A percentile compares a stretch with the other conserved stretches of the same genome.
Conservation (phyloP, 1,140 invertebrate species). For the Drosophila punjabiensis region DNA sequence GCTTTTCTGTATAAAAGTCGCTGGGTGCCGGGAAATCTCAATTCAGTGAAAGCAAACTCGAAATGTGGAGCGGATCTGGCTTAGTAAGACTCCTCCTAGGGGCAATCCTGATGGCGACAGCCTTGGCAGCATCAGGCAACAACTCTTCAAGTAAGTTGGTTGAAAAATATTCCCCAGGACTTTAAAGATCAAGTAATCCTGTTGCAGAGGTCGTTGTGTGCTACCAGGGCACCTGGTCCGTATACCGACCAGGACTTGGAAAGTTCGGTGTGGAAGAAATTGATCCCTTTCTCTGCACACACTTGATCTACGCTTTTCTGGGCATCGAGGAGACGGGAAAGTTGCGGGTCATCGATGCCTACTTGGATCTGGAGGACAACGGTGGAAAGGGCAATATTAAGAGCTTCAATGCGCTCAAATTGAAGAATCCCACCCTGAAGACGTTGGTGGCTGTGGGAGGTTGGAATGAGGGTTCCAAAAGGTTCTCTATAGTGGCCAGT, state of each 20-base stretch:
- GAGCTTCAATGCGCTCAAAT: slow-evolving; percentile 88
- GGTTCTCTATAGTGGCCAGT: slow-evolving; percentile 88
- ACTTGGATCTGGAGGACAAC: slow-evolving; percentile 88
- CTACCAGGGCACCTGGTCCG: slow-evolving; percentile 91
- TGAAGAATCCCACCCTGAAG: slow-evolving; percentile 88
- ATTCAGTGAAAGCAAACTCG: slow-evolving; percentile 8
- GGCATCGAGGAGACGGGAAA: slow-evolving; percentile 87
- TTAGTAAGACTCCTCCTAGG: slow-evolving; percentile 11
- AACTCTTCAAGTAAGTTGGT: slow-evolving; percentile 48
- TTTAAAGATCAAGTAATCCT: slow-evolving; percentile 17
- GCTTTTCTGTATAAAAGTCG: slow-evolving; percentile 53
- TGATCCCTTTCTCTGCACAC: slow-evolving; percentile 90
- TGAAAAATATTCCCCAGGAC: neutral
- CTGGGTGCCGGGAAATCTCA: neutral
- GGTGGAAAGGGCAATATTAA: slow-evolving; percentile 84
- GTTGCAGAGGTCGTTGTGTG: slow-evolving; percentile 87
- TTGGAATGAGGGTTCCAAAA: slow-evolving; percentile 91
- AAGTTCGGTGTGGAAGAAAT: slow-evolving; percentile 89
- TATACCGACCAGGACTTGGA: slow-evolving; percentile 88
- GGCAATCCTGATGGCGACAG: slow-evolving; percentile 26
- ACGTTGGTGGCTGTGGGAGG: slow-evolving; percentile 91
- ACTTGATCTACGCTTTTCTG: slow-evolving; percentile 91
- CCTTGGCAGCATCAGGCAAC: neutral
- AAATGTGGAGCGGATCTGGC: slow-evolving; percentile 30
- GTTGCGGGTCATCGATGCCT: slow-evolving; percentile 88